Evolutionary conservation across 2,113 vertebrate genomes (phyloP).

Genomic region (Porphyrio hochstetteri): DNA sequence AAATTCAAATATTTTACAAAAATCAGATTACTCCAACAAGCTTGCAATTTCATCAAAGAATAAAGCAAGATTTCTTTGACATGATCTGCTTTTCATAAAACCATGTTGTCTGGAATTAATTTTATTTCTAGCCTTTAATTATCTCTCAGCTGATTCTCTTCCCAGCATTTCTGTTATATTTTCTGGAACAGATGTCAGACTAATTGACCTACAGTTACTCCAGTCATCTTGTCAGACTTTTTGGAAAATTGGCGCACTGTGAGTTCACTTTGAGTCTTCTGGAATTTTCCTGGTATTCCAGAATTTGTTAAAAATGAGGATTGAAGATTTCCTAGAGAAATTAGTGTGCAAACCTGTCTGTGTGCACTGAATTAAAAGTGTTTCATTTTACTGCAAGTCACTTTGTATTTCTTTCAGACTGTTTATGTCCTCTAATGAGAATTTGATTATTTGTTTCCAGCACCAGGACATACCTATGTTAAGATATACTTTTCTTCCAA

Average conservation of each 20-base stretch:
- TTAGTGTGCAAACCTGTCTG: neutral
- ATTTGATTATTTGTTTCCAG: neutral
- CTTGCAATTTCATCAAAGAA: constrained; percentile 52
- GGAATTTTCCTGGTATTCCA: neutral
- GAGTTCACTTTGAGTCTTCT: neutral
- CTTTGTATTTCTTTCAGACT: neutral
- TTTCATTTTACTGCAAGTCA: neutral
- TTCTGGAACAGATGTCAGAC: constrained; percentile 43
- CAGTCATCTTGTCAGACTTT: neutral
- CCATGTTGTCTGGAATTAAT: constrained; percentile 33
- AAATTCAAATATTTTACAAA: constrained; percentile 57
- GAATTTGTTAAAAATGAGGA: neutral
- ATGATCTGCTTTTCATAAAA: constrained; percentile 58
- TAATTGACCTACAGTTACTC: constrained; percentile 28
- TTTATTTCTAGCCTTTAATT: constrained; percentile 57
- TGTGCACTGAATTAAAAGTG: neutral
- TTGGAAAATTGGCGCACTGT: neutral
- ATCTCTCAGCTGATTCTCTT: constrained; percentile 47
- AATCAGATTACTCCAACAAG: constrained; percentile 55
- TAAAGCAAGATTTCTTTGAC: constrained; percentile 58
- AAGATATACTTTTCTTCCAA: neutral
- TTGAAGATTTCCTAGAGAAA: constrained; percentile 1
- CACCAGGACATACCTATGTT: neutral
- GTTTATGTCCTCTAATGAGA: neutral
- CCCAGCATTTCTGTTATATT: constrained; percentile 17